Evolutionary conservation across 2,888 invertebrate species (phyloP).

Genomic region (Metallyticus violacea): DNA sequence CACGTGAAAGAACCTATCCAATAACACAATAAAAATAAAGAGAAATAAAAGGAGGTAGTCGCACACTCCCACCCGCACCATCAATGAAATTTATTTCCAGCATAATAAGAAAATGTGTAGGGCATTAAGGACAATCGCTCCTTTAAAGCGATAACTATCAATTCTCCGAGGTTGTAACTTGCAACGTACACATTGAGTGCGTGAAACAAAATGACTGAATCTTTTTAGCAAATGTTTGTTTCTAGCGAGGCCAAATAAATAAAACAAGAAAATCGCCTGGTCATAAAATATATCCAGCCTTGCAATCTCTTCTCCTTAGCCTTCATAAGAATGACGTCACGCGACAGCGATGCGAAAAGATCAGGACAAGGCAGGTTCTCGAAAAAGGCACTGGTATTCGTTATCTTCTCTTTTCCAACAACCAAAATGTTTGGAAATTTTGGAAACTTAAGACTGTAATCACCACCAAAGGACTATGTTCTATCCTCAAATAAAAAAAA

Average conservation of each 20-base stretch:
- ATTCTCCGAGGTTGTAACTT: neutral
- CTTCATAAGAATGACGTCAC: neutral
- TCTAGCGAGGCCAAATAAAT: neutral
- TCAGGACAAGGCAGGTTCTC: neutral
- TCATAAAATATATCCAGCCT: neutral
- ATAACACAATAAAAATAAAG: neutral
- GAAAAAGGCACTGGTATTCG: too few species aligned
- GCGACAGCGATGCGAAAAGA: neutral
- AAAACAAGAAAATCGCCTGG: neutral
- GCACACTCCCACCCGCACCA: neutral
- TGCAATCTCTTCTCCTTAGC: neutral
- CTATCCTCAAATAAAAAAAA: too few species aligned
- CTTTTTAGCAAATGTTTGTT: neutral
- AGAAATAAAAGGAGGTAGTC: neutral
- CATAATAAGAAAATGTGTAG: neutral
- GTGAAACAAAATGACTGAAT: neutral
- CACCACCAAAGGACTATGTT: too few species aligned
- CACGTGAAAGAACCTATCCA: neutral
- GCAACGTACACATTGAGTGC: neutral
- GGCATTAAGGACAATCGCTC: neutral
- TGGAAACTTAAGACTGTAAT: too few species aligned
- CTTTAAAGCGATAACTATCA: neutral
- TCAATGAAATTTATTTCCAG: neutral
- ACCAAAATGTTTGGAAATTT: too few species aligned
- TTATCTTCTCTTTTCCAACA: too few species aligned